These are phyloP conservation scores for Trissolcus basalis DNA, from an alignment of 1,140 invertebrate genomes.

Conservation along the genomic window DNA sequence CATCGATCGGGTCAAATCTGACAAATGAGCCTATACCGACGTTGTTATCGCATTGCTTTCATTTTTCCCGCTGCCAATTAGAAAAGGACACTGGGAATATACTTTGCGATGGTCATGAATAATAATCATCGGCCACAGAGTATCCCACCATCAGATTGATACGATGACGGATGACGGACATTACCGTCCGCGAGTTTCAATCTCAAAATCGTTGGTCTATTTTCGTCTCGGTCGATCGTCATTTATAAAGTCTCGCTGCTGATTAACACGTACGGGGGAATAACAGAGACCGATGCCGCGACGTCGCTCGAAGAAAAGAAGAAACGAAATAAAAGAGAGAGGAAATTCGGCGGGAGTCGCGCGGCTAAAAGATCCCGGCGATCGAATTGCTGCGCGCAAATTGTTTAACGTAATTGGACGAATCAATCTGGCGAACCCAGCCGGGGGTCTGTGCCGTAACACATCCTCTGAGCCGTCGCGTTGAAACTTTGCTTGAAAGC, in stretches of 20 bases:
- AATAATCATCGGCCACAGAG: not conserved
- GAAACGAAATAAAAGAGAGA: conserved; percentile 7
- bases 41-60: too few relatives aligned
- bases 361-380: conserved; percentile 35
- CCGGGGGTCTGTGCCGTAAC: conserved; percentile 49
- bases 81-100: conserved; percentile 32
- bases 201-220: not conserved
- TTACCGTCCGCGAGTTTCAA: too few relatives aligned
- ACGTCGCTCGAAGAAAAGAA: conserved; percentile 31
- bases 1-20: conserved; percentile 21
- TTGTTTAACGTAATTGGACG: conserved; percentile 73
- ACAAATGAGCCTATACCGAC: conserved; percentile 20
- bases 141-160: too few relatives aligned
- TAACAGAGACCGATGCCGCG: conserved; percentile 39
- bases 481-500: not conserved
- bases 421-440: conserved; percentile 61
- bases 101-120: conserved; percentile 11
- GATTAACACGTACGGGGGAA: conserved; percentile 45
- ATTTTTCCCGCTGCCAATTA: conserved; percentile 6
- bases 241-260: conserved; percentile 19
- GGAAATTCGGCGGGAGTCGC: conserved; percentile 50
- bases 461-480: conserved; percentile 24
- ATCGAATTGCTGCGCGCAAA: conserved; percentile 62
- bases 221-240: conserved; percentile 19
- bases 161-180: too few relatives aligned